Percentiles rank a stretch among this genome's conserved stretches.
These are phyloP conservation scores for Rutilus rutilus DNA, from an alignment of 2,113 vertebrate species.

Conservation along the genomic window DNA sequence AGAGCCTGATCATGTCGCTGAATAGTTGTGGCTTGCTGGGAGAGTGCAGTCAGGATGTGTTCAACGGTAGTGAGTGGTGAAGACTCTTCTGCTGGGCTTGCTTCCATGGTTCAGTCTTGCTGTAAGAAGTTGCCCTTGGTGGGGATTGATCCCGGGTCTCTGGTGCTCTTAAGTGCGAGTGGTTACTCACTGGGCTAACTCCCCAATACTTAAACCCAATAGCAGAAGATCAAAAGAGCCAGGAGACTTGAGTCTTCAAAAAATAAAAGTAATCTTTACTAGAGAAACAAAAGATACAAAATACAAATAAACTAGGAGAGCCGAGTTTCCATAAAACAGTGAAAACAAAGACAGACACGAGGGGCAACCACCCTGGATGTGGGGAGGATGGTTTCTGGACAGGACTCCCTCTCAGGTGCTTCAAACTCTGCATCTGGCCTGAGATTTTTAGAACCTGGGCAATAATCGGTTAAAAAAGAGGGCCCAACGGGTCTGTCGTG, in stretches of 20 bases:
- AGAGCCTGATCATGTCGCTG: background rate
- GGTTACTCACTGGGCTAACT: background rate
- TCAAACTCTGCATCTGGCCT: background rate
- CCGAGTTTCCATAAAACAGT: background rate
- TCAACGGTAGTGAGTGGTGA: background rate
- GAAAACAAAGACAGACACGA: background rate
- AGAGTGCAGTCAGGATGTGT: background rate
- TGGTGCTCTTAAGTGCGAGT: background rate
- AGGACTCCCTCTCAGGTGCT: background rate
- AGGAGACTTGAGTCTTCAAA: too few species aligned
- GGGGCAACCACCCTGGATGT: background rate
- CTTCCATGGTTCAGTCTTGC: background rate
- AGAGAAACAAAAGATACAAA: background rate
- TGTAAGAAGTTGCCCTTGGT: background rate
- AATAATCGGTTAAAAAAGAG: background rate
- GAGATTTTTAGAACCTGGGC: background rate
- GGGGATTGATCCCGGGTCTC: background rate
- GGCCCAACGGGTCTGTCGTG: background rate
- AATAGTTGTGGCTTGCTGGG: background rate
- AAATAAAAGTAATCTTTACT: background rate
- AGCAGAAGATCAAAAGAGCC: too few species aligned
- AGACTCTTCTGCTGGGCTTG: background rate
- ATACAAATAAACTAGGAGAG: background rate
- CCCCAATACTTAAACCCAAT: too few species aligned
- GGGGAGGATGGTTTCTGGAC: background rate